Conservation (phyloP, 1,140 invertebrate genomes). For the Saccostrea glomerata region DNA sequence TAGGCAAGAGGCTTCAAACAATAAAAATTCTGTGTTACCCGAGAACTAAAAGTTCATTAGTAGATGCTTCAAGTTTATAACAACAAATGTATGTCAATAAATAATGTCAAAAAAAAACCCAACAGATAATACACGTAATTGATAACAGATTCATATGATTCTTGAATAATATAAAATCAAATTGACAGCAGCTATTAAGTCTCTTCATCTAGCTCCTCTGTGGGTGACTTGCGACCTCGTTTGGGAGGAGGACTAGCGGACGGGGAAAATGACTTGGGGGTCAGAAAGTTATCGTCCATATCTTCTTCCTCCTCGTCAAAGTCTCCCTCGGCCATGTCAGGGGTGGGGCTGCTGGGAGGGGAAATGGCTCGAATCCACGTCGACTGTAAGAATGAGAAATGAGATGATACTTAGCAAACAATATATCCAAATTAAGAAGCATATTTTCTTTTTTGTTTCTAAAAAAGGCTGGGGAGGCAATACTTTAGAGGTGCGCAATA, state of each 20-base stretch:
- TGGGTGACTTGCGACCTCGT: slow-evolving; percentile 56
- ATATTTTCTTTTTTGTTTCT: too few species aligned
- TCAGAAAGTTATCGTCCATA: slow-evolving; percentile 44
- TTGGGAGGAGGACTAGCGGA: slow-evolving; percentile 67
- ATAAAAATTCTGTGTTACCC: too few species aligned
- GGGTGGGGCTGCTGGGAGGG: slow-evolving; percentile 85
- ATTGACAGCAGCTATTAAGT: not conserved
- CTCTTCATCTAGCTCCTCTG: not conserved
- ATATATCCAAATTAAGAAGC: too few species aligned
- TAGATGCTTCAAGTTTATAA: too few species aligned
- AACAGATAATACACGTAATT: too few species aligned
- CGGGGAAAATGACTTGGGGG: slow-evolving; percentile 26
- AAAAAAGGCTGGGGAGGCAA: too few species aligned
- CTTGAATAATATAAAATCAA: not conserved
- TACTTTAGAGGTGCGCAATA: too few species aligned
- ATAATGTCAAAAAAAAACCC: too few species aligned
- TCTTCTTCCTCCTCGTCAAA: slow-evolving; percentile 33
- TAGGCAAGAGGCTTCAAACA: too few species aligned
- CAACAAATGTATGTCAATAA: too few species aligned
- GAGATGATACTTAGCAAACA: too few species aligned
- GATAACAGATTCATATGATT: not conserved
- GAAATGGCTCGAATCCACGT: slow-evolving; percentile 94
- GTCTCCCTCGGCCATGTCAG: slow-evolving; percentile 43
- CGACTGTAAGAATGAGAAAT: slow-evolving; percentile 79
- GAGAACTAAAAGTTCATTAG: too few species aligned